Evolutionary conservation across 2,797 vertebrate genomes (phyloP).

Genomic region (Gymnoscopelus microlampas): DNA sequence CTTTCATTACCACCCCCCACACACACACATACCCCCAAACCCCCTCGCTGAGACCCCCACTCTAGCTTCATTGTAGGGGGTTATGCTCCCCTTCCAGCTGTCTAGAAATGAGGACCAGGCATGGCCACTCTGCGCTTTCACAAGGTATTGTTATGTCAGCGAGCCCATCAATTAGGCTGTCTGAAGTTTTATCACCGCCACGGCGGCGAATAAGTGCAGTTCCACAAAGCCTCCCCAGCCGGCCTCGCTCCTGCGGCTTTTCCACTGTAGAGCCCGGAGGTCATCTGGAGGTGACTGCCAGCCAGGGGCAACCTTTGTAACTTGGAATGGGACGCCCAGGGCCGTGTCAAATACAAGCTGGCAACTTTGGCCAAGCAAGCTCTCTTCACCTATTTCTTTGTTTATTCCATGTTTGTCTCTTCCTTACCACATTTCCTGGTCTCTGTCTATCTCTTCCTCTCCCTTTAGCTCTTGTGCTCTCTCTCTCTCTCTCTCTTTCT

Average conservation of each 20-base stretch:
- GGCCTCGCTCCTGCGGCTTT: conserved; percentile 89
- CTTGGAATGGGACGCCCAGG: conserved; percentile 76
- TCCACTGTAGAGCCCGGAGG: conserved; percentile 87
- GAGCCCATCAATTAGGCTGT: conserved; percentile 99
- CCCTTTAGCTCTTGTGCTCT: conserved; percentile 1
- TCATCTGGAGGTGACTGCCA: conserved; percentile 94
- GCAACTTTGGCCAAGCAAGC: conserved; percentile 57
- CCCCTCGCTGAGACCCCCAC: conserved; percentile 72
- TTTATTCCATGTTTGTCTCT: not conserved
- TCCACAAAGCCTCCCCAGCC: conserved; percentile 92
- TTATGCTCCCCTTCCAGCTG: conserved; percentile 92
- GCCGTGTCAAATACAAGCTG: conserved; percentile 77
- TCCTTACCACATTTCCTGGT: not conserved
- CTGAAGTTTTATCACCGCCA: conserved; percentile 99
- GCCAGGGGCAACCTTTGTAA: conserved; percentile 88
- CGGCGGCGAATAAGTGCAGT: conserved; percentile 93
- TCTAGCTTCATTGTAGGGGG: conserved; percentile 80
- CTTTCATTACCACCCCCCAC: conserved; percentile 74
- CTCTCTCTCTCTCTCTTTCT: conserved; percentile 12
- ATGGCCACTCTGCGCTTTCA: conserved; percentile 93
- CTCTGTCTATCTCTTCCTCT: conserved; percentile 5
- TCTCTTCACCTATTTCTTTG: not conserved
- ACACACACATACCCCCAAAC: conserved; percentile 51
- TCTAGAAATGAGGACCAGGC: conserved; percentile 98
- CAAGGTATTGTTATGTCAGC: conserved; percentile 99